These are phyloP conservation scores for Deilephila elpenor DNA, from an alignment of 2,888 invertebrate genomes.

Conservation along the genomic window DNA sequence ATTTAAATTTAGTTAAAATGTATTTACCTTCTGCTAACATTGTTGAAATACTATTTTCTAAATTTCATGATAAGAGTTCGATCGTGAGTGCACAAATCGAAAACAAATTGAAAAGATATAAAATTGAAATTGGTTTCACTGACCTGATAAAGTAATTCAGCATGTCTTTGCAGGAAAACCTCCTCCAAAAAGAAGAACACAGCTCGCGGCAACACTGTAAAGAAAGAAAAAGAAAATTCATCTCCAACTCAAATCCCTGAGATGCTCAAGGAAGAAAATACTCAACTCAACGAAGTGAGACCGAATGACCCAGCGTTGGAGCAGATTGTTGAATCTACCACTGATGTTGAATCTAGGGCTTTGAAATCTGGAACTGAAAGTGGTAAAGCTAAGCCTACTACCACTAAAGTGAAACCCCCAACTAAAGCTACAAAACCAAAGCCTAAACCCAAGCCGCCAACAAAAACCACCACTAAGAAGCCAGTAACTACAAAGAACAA, in stretches of 20 bases:
- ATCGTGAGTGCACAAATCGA: neutral
- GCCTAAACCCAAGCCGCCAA: slow-evolving; percentile 71
- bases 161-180: slow-evolving; percentile 58
- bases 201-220: slow-evolving; percentile 59
- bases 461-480: slow-evolving; percentile 68
- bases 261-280: slow-evolving; percentile 55
- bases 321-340: slow-evolving; percentile 37
- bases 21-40: too few species aligned
- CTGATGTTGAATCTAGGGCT: slow-evolving; percentile 60
- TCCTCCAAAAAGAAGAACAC: slow-evolving; percentile 73
- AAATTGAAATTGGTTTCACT: neutral
- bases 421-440: slow-evolving; percentile 60
- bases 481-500: slow-evolving; percentile 67
- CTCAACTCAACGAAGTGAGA: slow-evolving; percentile 51
- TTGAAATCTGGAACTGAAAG: slow-evolving; percentile 58
- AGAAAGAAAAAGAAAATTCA: slow-evolving; percentile 54
- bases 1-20: too few species aligned
- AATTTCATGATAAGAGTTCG: too few species aligned
- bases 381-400: slow-evolving; percentile 69
- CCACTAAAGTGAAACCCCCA: slow-evolving; percentile 58
- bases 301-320: slow-evolving; percentile 45
- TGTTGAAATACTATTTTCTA: too few species aligned
- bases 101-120: neutral
- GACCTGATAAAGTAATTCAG: neutral
- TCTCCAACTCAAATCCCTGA: slow-evolving; percentile 55